These are phyloP conservation scores for Coenobita brevimanus DNA, from an alignment of 1,140 invertebrate genomes.

Conservation along the genomic window DNA sequence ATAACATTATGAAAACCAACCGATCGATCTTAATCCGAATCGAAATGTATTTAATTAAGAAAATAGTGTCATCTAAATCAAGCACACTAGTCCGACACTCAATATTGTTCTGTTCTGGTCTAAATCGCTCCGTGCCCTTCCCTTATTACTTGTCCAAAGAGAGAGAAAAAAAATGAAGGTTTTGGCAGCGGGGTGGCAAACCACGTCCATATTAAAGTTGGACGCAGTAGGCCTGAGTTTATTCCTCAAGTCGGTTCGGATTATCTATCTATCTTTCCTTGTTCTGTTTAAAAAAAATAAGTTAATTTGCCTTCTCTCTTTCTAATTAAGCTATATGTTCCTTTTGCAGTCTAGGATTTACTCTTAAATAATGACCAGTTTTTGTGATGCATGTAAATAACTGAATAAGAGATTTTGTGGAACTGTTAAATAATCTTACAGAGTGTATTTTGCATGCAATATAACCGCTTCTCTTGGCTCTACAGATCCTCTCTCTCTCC, in stretches of 20 bases:
- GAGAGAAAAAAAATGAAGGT: slow-evolving; percentile 28
- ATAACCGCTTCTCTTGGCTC: slow-evolving; percentile 45
- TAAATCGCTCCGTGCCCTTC: slow-evolving; percentile 47
- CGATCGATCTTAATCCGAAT: too few relatives aligned
- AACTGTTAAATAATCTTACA: slow-evolving; percentile 39
- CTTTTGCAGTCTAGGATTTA: slow-evolving; percentile 1
- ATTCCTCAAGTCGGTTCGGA: neutral
- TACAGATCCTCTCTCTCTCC: slow-evolving; percentile 30
- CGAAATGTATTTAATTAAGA: too few relatives aligned
- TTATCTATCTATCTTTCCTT: slow-evolving; percentile 12
- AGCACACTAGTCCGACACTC: slow-evolving; percentile 22
- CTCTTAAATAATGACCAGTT: slow-evolving; percentile 17
- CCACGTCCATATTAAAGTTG: slow-evolving; percentile 64
- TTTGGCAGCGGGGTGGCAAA: slow-evolving; percentile 65
- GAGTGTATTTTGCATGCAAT: slow-evolving; percentile 20
- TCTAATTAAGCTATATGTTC: slow-evolving; percentile 3
- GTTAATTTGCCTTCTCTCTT: slow-evolving; percentile 12
- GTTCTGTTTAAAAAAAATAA: neutral
- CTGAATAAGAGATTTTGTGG: neutral
- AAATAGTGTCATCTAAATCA: too few relatives aligned
- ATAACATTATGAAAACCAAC: too few relatives aligned
- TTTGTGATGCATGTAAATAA: slow-evolving; percentile 55
- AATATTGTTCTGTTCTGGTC: slow-evolving; percentile 57
- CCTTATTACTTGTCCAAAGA: slow-evolving; percentile 53
- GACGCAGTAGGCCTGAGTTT: neutral